Evolutionary conservation across 2,888 invertebrate species (phyloP).

Genomic region (Ypsolopha sequella): DNA sequence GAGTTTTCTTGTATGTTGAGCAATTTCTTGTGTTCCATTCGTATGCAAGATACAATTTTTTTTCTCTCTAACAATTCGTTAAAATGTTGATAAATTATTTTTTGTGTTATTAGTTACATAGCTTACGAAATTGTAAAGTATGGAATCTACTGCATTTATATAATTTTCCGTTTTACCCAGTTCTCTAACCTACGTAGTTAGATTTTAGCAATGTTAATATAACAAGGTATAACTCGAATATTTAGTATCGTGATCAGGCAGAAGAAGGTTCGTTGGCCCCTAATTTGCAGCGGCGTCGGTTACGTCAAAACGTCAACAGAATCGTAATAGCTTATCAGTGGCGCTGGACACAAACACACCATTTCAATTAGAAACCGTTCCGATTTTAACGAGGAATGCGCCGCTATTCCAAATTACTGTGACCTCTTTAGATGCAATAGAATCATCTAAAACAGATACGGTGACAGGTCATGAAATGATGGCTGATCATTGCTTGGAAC

Average conservation of each 20-base stretch:
- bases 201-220: not conserved
- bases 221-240: not conserved
- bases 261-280: slow-evolving; percentile 18
- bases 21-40: no score
- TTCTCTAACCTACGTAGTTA: not conserved
- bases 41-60: no score
- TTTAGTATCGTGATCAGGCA: not conserved
- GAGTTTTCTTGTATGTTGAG: not conserved
- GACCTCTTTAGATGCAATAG: slow-evolving; percentile 21
- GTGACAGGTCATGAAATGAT: no score
- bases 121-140: no score
- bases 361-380: slow-evolving; percentile 65
- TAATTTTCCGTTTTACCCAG: not conserved
- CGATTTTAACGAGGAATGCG: slow-evolving; percentile 51
- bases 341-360: slow-evolving; percentile 58
- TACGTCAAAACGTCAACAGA: slow-evolving; percentile 30
- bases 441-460: no score
- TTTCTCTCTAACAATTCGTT: no score
- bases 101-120: no score
- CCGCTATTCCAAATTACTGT: slow-evolving; percentile 34
- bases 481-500: slow-evolving; percentile 11
- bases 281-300: slow-evolving; percentile 29
- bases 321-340: slow-evolving; percentile 44
- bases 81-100: no score
- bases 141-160: no score